Evolutionary conservation across 2,797 vertebrate genomes (phyloP).

Genomic region (Enteromius mattozi): DNA sequence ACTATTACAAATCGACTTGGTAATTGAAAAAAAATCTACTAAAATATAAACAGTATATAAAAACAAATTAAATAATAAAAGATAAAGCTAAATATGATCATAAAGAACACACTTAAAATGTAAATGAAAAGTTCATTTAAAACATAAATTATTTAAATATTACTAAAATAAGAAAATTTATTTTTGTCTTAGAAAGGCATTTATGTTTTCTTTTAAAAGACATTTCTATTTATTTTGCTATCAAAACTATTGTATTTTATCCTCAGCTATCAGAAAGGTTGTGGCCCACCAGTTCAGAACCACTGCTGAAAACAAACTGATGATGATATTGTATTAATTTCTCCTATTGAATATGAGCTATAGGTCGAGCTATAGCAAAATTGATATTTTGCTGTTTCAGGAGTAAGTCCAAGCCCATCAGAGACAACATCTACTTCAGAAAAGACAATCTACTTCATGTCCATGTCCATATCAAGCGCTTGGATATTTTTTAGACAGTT

Average conservation of each 20-base stretch:
- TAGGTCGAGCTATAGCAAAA: background rate
- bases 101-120: background rate
- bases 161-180: background rate
- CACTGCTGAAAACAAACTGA: background rate
- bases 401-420: background rate
- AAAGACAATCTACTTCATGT: background rate
- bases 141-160: background rate
- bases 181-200: background rate
- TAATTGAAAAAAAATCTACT: background rate
- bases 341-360: background rate
- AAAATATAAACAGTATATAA: no score
- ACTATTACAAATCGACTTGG: background rate
- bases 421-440: background rate
- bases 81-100: background rate
- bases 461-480: background rate
- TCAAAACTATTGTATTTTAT: background rate
- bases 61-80: background rate
- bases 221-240: no score
- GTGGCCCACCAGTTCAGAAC: background rate
- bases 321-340: background rate
- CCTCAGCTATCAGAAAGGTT: background rate
- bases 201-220: background rate
- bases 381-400: conserved; percentile 2
- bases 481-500: conserved; percentile 29
- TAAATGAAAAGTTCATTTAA: background rate